phyloP scores from a whole-genome alignment of 2,888 invertebrate species.

The Harpalus rufipes region DNA sequence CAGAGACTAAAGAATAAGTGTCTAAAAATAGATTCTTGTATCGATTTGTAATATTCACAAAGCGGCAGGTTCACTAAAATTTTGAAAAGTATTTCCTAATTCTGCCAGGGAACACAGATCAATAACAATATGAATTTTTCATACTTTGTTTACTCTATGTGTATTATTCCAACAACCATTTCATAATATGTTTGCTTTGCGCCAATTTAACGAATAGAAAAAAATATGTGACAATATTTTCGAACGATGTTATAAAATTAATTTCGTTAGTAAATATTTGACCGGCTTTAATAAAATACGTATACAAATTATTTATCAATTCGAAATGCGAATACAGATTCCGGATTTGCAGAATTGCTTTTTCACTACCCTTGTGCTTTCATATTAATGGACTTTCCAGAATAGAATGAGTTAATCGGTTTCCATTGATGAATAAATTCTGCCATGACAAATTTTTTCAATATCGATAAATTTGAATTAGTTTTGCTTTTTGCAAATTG shows the following conservation, averaged over 20 bases:
- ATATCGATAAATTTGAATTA: conserved; percentile 18
- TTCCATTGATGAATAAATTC: conserved; percentile 27
- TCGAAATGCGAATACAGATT: conserved; percentile 18
- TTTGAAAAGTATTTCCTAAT: background rate
- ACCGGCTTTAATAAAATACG: conserved; percentile 6
- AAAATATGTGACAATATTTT: conserved; percentile 17
- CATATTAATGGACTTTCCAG: conserved; percentile 15
- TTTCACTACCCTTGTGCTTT: background rate
- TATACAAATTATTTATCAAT: conserved; percentile 19
- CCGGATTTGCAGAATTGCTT: conserved; percentile 28
- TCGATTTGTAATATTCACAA: background rate
- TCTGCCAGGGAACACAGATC: background rate
- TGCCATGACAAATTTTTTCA: conserved; percentile 12
- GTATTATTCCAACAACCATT: conserved; percentile 4
- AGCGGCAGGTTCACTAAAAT: background rate
- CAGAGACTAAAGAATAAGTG: background rate
- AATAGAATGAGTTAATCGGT: conserved; percentile 27
- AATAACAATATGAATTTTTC: conserved; percentile 15
- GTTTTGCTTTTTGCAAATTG: conserved; percentile 5
- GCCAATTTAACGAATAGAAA: background rate
- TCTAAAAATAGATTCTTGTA: background rate
- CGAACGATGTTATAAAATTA: conserved; percentile 19
- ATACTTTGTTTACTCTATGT: conserved; percentile 3
- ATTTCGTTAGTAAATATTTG: conserved; percentile 28
- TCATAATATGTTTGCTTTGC: conserved; percentile 22